Evolutionary conservation across 2,888 invertebrate species (phyloP).

Genomic region (Drosophila infuscata): DNA sequence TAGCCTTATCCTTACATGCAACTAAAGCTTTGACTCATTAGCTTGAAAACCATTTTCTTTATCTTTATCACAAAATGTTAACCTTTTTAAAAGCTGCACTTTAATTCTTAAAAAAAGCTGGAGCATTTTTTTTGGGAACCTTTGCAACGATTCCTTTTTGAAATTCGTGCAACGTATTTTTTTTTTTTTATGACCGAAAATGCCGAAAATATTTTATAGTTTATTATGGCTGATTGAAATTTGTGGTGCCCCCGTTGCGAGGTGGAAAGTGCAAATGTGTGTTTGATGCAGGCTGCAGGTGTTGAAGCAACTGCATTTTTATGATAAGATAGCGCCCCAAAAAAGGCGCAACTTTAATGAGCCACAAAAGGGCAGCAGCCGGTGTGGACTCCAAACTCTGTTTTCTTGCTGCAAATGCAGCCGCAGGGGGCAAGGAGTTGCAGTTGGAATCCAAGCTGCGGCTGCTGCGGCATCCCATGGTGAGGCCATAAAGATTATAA

Average conservation of each 20-base stretch:
- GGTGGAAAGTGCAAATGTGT: conserved; percentile 74
- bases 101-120: conserved; percentile 19
- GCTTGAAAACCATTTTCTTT: conserved; percentile 13
- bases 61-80: conserved; percentile 34
- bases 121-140: conserved; percentile 23
- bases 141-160: conserved; percentile 23
- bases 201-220: conserved; percentile 64
- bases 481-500: conserved; percentile 64
- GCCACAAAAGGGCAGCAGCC: conserved; percentile 52
- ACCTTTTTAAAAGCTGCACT: conserved; percentile 33
- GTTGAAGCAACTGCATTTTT: conserved; percentile 78
- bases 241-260: conserved; percentile 55
- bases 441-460: background rate
- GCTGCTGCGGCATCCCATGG: conserved; percentile 31
- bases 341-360: conserved; percentile 70
- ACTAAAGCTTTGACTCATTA: background rate
- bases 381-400: conserved; percentile 20
- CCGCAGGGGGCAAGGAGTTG: conserved; percentile 22
- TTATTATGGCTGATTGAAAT: conserved; percentile 76
- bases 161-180: conserved; percentile 45
- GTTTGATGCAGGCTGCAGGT: conserved; percentile 72
- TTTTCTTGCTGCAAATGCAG: background rate
- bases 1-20: background rate
- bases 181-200: conserved; percentile 35
- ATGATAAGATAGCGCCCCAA: conserved; percentile 76